Evolutionary conservation across 2,797 vertebrate species (phyloP).

Genomic region (Sebastolobus alascanus): DNA sequence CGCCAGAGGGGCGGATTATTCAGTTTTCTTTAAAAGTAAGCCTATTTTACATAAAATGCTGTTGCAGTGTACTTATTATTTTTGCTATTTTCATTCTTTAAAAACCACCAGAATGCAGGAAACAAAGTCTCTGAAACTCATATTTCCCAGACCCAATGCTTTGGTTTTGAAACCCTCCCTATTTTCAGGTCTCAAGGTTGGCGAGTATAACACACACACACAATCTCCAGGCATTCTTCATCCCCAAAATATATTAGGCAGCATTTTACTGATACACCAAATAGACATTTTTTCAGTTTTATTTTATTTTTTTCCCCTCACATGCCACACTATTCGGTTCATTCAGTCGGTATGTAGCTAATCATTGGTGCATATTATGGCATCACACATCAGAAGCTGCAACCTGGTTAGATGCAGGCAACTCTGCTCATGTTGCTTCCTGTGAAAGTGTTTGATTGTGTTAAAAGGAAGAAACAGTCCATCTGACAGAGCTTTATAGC

Average conservation of each 20-base stretch:
- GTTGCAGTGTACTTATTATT: too few relatives aligned
- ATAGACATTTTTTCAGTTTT: neutral
- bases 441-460: constrained; percentile 54
- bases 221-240: neutral
- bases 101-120: too few relatives aligned
- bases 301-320: neutral
- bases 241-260: neutral
- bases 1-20: too few relatives aligned
- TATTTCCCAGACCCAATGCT: too few relatives aligned
- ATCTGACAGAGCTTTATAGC: constrained; percentile 56
- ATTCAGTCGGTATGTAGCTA: neutral
- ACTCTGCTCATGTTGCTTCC: constrained; percentile 48
- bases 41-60: too few relatives aligned
- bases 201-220: neutral
- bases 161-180: too few relatives aligned
- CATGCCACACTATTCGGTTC: neutral
- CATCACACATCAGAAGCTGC: constrained; percentile 22
- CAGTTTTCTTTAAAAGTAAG: too few relatives aligned
- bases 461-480: constrained; percentile 51
- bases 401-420: constrained; percentile 22
- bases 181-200: too few relatives aligned
- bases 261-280: neutral
- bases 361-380: neutral
- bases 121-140: too few relatives aligned
- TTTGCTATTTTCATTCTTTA: too few relatives aligned